Evolutionary conservation across 2,797 vertebrate species (phyloP), one percentile per base, ranked within the genome.

Genomic region (Pseudomugil gertrudae): DNA sequence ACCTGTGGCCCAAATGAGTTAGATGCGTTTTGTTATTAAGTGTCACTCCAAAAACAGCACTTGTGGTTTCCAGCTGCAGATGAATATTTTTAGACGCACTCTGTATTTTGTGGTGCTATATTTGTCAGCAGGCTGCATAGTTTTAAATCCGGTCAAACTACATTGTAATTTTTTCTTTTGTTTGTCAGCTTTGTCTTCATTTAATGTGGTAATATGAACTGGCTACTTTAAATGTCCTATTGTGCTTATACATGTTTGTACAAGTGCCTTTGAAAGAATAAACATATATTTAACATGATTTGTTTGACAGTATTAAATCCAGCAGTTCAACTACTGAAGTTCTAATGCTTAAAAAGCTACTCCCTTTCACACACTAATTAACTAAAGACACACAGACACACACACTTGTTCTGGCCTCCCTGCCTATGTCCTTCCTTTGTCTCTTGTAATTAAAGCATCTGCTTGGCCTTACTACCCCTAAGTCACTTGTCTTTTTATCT

Each of bases 381-480:
- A 57, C 38, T 52, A 29, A 52, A 55, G 47, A 15, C 47, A 51
- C n/a, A 1, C 47, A 66, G 19, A 57, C 27, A 67, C 33, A 54
- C 51, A 33, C 4, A 15, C 67, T 17, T 29, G n/a, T 21, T 13
- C 33, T 51, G 48, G 15, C 59, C 45, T 77, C 21, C 53, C 52
- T 29, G 53, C 26, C 61, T 50, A 52, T 30, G 40, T 62, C 24
- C 7, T 30, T 69, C 72, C 67, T 88, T 91, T 90, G 90, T 92
- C 80, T 83, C 45, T 21, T 58, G 74, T 89, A 89, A 92, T 92
- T 91, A 86, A 89, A 87, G 85, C n/a, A 47, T 80, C 78, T 26
- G 61, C 76, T 84, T 79, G 81, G 76, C 84, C 84, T 72, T 38
- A 0, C 65, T 87, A 84, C 76, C 83, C 83, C 68, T 54, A 57